Conservation (phyloP, 2,888 invertebrate genomes). For the Campoplex capitator region DNA sequence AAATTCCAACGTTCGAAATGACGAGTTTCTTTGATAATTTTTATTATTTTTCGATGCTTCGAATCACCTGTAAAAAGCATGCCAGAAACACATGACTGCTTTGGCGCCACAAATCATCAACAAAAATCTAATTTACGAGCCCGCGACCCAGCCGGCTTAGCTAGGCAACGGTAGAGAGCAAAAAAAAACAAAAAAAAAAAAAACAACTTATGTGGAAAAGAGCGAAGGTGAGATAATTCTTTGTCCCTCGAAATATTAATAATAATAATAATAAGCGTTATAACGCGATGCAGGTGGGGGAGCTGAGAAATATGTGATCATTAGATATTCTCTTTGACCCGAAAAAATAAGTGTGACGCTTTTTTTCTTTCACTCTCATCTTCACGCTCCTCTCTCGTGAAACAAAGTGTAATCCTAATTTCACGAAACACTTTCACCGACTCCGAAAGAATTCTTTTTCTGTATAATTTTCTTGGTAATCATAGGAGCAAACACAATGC, state of each 20-base stretch:
- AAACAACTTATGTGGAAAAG: conserved; percentile 6
- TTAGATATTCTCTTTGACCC: conserved; percentile 34
- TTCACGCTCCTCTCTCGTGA: conserved; percentile 8
- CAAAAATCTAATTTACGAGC: conserved; percentile 79
- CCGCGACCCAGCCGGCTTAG: conserved; percentile 71
- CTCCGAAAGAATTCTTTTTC: neutral
- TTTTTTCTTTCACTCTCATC: neutral
- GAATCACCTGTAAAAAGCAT: conserved; percentile 25
- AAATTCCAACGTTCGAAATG: neutral
- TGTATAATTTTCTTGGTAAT: neutral
- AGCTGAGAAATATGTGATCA: conserved; percentile 73
- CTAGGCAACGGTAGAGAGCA: conserved; percentile 36
- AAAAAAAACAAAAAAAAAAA: conserved; percentile 6
- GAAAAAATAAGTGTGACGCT: neutral
- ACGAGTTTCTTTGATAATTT: neutral
- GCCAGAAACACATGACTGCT: conserved; percentile 14
- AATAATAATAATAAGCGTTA: conserved; percentile 1
- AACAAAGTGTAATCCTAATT: conserved; percentile 14
- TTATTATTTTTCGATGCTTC: neutral
- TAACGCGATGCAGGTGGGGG: conserved; percentile 75
- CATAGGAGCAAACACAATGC: neutral
- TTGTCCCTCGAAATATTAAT: conserved; percentile 17
- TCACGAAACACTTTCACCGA: conserved; percentile 12
- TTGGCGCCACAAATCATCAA: conserved; percentile 78
- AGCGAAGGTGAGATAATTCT: conserved; percentile 52